Conservation (phyloP, 92 coral and sea anemone species). For the Scolanthus callimorphus region DNA sequence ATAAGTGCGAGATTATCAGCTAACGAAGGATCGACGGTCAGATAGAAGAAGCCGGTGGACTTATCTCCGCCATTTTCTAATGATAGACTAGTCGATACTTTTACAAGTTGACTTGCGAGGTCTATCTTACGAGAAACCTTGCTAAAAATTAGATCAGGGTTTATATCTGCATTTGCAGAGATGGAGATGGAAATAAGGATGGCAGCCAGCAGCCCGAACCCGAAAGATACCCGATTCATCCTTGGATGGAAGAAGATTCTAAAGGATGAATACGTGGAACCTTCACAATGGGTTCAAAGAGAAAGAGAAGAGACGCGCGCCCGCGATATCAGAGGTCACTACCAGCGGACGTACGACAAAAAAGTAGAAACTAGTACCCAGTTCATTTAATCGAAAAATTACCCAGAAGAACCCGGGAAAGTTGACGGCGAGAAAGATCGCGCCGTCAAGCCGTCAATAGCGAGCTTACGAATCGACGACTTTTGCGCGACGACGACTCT, state of each 20-base stretch:
- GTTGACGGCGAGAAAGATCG: too few relatives aligned
- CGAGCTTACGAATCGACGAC: too few relatives aligned
- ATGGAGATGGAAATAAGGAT: constrained; percentile 46
- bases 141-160: constrained; percentile 61
- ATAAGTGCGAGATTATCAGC: constrained; percentile 83
- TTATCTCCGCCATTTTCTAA: constrained; percentile 90
- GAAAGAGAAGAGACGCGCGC: constrained; percentile 46
- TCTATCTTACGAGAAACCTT: constrained; percentile 97
- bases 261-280: constrained; percentile 83
- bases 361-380: neutral
- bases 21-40: constrained; percentile 82
- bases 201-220: constrained; percentile 57
- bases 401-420: too few relatives aligned
- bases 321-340: constrained; percentile 5
- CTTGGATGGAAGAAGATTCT: constrained; percentile 93
- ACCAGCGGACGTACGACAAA: constrained; percentile 12
- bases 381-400: too few relatives aligned
- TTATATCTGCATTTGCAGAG: constrained; percentile 64
- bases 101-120: constrained; percentile 81
- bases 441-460: too few relatives aligned
- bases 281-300: constrained; percentile 77
- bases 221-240: constrained; percentile 69
- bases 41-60: constrained; percentile 48
- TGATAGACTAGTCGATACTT: constrained; percentile 71
- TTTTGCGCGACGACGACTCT: too few relatives aligned